phyloP scores from a whole-genome alignment of 1,140 invertebrate genomes.

The Portunus trituberculatus region DNA sequence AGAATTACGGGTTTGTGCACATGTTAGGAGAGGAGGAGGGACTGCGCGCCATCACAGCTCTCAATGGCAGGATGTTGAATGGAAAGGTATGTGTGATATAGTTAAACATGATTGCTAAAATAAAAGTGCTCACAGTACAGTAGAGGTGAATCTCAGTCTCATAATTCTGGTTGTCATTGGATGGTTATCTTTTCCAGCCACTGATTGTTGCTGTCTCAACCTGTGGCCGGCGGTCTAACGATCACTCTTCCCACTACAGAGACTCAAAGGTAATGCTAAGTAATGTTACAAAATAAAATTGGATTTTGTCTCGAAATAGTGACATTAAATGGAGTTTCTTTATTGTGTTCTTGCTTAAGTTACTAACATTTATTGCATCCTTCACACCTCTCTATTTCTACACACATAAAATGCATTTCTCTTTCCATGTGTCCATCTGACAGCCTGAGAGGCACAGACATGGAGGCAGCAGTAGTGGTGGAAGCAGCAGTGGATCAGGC shows the following conservation, averaged over 20 bases:
- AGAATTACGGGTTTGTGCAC: conserved; percentile 54
- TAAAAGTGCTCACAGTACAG: too few relatives aligned
- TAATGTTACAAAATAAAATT: too few relatives aligned
- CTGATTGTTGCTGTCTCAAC: background rate
- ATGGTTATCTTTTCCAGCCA: background rate
- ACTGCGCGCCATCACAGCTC: conserved; percentile 13
- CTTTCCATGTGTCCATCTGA: background rate
- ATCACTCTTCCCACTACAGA: background rate
- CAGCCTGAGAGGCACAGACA: conserved; percentile 17
- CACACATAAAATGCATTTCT: background rate
- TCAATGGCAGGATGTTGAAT: conserved; percentile 25
- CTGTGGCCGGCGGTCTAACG: background rate
- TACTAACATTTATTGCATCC: too few relatives aligned
- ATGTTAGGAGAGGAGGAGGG: conserved; percentile 36
- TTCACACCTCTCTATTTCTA: too few relatives aligned
- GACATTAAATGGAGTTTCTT: too few relatives aligned
- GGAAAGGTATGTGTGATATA: background rate
- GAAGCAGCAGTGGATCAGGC: background rate
- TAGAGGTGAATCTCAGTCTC: too few relatives aligned
- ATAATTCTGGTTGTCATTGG: too few relatives aligned
- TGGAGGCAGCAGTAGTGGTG: background rate
- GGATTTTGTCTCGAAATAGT: too few relatives aligned
- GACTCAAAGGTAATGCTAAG: background rate
- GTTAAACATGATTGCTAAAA: too few relatives aligned
- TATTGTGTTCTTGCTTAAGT: too few relatives aligned